Conservation (phyloP, 1,140 invertebrate genomes). For the Chymomyza costata region DNA sequence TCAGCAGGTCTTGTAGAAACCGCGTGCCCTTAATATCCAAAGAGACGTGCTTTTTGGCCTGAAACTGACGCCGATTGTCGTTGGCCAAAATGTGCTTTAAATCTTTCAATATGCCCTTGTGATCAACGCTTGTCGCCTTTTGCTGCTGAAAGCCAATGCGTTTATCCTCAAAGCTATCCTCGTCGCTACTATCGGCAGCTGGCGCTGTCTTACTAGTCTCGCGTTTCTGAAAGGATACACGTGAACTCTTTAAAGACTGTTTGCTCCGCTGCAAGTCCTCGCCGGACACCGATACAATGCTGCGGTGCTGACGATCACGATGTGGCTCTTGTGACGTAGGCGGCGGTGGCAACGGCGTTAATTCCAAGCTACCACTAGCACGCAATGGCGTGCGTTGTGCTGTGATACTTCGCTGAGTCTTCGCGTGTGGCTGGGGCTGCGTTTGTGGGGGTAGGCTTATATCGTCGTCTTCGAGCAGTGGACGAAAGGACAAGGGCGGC, state of each 20-base stretch:
- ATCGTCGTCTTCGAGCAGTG: conserved; percentile 60
- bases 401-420: not conserved
- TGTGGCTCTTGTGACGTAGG: conserved; percentile 56
- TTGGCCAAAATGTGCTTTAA: conserved; percentile 60
- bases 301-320: conserved; percentile 63
- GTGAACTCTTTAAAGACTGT: conserved; percentile 65
- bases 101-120: conserved; percentile 75
- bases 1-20: conserved; percentile 62
- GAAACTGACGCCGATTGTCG: conserved; percentile 69
- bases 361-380: conserved; percentile 56
- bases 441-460: conserved; percentile 57
- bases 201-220: conserved; percentile 20
- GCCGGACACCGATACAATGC: conserved; percentile 27
- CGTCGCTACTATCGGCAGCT: conserved; percentile 62
- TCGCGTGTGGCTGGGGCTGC: conserved; percentile 7
- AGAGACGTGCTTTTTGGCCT: conserved; percentile 74
- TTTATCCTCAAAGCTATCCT: conserved; percentile 72
- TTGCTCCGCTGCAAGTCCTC: conserved; percentile 69
- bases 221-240: conserved; percentile 55
- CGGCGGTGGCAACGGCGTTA: conserved; percentile 57
- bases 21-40: conserved; percentile 68
- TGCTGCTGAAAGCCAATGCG: conserved; percentile 69
- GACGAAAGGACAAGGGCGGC: conserved; percentile 59
- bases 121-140: conserved; percentile 71
- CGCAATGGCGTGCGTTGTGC: conserved; percentile 35